Conservation (phyloP, 2,113 vertebrate species). For the Eulemur rufifrons region DNA sequence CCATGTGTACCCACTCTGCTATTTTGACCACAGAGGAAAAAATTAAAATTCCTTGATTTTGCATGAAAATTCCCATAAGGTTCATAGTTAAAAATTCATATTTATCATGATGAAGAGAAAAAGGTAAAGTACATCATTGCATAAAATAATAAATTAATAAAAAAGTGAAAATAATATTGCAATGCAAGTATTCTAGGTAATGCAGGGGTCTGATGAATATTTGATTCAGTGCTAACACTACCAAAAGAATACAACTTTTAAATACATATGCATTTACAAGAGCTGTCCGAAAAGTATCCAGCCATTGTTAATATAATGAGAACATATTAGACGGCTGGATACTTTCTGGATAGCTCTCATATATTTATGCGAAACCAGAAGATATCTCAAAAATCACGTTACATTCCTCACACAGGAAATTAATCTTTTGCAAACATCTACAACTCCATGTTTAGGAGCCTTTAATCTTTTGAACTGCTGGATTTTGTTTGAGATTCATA, state of each 20-base stretch:
- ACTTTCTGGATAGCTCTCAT: not conserved
- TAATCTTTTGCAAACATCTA: not conserved
- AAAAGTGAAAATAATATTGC: not conserved
- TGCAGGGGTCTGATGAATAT: not conserved
- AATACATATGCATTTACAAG: not conserved
- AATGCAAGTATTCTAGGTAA: not conserved
- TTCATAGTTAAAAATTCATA: not conserved
- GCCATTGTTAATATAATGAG: too few species aligned
- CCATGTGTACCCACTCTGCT: not conserved
- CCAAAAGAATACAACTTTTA: not conserved
- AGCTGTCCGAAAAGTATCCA: too few species aligned
- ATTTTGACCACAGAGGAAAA: not conserved
- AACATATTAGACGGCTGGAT: too few species aligned
- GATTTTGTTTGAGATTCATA: conserved; percentile 12
- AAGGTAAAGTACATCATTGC: not conserved
- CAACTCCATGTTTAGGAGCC: not conserved
- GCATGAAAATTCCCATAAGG: not conserved
- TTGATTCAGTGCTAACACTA: not conserved
- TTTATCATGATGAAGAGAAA: not conserved
- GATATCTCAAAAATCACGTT: not conserved
- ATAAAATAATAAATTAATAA: not conserved
- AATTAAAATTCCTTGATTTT: not conserved
- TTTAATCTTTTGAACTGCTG: conserved; percentile 2
- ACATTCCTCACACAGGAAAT: not conserved
- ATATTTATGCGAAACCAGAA: conserved; percentile 1